phyloP scores from a whole-genome alignment of 2,888 invertebrate species.

The Spisula solida region DNA sequence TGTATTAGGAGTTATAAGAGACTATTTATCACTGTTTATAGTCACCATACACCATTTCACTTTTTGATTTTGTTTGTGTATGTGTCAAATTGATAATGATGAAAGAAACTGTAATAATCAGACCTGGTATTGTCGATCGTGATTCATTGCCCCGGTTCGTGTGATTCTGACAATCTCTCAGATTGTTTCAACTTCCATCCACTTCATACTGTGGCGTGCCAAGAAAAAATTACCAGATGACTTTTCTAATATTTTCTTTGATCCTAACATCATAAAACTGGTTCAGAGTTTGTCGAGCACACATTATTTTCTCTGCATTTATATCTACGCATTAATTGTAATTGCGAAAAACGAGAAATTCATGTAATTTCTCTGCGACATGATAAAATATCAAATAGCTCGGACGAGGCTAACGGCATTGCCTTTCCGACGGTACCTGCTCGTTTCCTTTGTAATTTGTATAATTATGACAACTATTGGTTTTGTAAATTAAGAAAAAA shows the following conservation, averaged over 20 bases:
- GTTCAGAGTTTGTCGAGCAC: constrained; percentile 50
- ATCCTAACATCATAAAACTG: constrained; percentile 59
- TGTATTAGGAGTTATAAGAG: background rate
- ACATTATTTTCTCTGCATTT: constrained; percentile 58
- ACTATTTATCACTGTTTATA: background rate
- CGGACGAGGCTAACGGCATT: constrained; percentile 45
- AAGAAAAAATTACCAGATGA: constrained; percentile 52
- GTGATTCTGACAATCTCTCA: background rate
- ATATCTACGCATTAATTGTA: constrained; percentile 64
- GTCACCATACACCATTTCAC: background rate
- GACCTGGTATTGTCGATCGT: background rate
- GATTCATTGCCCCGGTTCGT: constrained; percentile 37
- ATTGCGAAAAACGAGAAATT: constrained; percentile 61
- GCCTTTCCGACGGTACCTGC: constrained; percentile 41
- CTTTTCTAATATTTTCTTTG: constrained; percentile 54
- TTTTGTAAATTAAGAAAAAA: constrained; percentile 63
- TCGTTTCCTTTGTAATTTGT: constrained; percentile 61
- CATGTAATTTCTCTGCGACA: constrained; percentile 51
- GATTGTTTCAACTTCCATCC: constrained; percentile 30
- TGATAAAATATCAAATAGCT: constrained; percentile 59
- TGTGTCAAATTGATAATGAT: constrained; percentile 18
- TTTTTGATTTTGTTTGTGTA: background rate
- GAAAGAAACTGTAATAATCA: constrained; percentile 1
- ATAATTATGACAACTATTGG: constrained; percentile 60
- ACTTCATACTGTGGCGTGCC: constrained; percentile 41